Percentiles rank a stretch among this genome's conserved stretches.
Conservation (phyloP, 2,888 invertebrate genomes). For the Drosophila ustulata region DNA sequence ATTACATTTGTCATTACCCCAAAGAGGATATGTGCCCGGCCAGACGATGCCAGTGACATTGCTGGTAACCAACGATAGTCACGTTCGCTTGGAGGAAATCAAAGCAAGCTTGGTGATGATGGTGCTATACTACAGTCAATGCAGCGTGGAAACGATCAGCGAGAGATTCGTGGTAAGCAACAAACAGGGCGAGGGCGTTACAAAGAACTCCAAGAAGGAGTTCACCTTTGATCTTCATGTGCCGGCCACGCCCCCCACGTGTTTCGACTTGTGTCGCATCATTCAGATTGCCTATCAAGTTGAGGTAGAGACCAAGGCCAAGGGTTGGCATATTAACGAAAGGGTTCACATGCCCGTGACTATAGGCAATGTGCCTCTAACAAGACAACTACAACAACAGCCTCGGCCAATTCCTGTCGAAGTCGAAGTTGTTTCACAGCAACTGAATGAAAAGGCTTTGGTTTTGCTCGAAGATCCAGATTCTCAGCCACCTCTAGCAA, state of each 20-base stretch:
- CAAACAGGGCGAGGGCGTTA: conserved; percentile 64
- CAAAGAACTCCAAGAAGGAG: conserved; percentile 64
- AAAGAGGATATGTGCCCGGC: conserved; percentile 83
- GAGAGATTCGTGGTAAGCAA: conserved; percentile 73
- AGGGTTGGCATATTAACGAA: conserved; percentile 72
- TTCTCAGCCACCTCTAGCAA: background rate
- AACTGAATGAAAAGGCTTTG: conserved; percentile 60
- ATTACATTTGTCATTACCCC: conserved; percentile 75
- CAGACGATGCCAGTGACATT: conserved; percentile 81
- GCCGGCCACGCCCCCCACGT: conserved; percentile 83
- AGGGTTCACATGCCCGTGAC: conserved; percentile 76
- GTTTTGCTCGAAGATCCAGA: conserved; percentile 38
- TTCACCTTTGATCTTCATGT: conserved; percentile 72
- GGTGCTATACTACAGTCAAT: conserved; percentile 69
- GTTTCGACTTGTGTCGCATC: conserved; percentile 77
- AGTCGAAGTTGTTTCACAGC: conserved; percentile 45
- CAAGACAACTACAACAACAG: conserved; percentile 38
- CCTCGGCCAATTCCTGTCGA: conserved; percentile 33
- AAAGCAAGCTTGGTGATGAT: conserved; percentile 73
- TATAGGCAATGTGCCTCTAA: conserved; percentile 83
- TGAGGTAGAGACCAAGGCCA: conserved; percentile 75
- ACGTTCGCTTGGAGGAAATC: conserved; percentile 84
- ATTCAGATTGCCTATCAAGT: conserved; percentile 81
- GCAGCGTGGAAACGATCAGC: conserved; percentile 44
- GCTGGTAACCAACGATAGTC: conserved; percentile 87